phyloP scores from a whole-genome alignment of 23 tunicate genomes.

The Diplosoma virens region DNA sequence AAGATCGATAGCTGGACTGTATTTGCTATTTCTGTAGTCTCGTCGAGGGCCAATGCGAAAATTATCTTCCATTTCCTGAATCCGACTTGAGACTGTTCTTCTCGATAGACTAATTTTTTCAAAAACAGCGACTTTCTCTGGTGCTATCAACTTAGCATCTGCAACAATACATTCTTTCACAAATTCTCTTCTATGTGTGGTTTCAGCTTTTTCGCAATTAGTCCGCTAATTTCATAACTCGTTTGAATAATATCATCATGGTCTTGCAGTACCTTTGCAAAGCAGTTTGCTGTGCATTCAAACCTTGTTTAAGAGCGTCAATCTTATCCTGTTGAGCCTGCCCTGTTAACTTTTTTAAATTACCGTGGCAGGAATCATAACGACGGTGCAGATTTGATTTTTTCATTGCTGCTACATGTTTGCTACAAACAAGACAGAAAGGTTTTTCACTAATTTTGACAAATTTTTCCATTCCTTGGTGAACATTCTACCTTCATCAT shows the following conservation, averaged over 20 bases:
- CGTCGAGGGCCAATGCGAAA: conserved; percentile 54
- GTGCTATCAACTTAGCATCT: conserved; percentile 44
- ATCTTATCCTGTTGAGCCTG: conserved; percentile 55
- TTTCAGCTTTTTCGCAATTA: conserved; percentile 55
- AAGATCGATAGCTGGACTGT: conserved; percentile 59
- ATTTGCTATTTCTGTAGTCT: conserved; percentile 44
- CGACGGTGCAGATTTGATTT: conserved; percentile 23
- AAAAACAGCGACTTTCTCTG: conserved; percentile 54
- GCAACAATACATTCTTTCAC: conserved; percentile 40
- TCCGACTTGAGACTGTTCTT: conserved; percentile 65
- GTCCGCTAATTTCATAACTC: conserved; percentile 42
- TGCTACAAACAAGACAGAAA: conserved; percentile 32
- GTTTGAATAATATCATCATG: conserved; percentile 34
- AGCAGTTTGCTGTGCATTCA: conserved; percentile 40
- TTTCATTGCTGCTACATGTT: conserved; percentile 50
- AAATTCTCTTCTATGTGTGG: conserved; percentile 44
- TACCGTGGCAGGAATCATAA: conserved; percentile 40
- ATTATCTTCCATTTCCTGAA: conserved; percentile 64
- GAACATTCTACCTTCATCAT: conserved; percentile 35
- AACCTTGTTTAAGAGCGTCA: conserved; percentile 17
- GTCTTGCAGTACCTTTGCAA: conserved; percentile 43
- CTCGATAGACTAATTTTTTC: conserved; percentile 63
- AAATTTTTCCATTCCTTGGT: conserved; percentile 23
- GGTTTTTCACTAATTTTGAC: conserved; percentile 35
- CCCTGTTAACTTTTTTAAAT: conserved; percentile 27